A percentile compares a stretch with the other conserved stretches of the same genome.
Conservation (phyloP, 1,140 invertebrate genomes). For the Magallana gigas region DNA sequence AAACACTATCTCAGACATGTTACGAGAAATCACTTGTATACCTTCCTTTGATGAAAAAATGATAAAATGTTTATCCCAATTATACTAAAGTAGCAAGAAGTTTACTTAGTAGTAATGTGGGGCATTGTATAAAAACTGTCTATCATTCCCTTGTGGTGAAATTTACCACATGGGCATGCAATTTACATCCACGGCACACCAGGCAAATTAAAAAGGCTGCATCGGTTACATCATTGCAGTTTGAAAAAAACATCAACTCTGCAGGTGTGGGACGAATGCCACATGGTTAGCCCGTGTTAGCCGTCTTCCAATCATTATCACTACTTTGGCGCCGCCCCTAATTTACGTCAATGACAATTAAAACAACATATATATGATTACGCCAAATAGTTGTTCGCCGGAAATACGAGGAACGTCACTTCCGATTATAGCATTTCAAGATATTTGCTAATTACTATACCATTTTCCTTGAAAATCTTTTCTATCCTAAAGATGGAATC, state of each 20-base stretch:
- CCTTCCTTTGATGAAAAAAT: no score
- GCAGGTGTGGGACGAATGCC: slow-evolving; percentile 31
- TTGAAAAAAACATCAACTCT: slow-evolving; percentile 32
- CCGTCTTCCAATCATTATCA: not conserved
- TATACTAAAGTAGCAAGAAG: no score
- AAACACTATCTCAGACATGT: no score
- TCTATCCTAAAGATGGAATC: no score
- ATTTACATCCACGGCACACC: slow-evolving; percentile 25
- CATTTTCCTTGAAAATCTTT: no score
- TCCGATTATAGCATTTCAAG: not conserved
- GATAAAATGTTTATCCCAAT: no score
- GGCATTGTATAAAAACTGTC: slow-evolving; percentile 36
- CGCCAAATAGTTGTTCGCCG: slow-evolving; percentile 25
- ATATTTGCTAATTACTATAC: no score
- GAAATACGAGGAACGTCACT: slow-evolving; percentile 17
- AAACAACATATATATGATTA: slow-evolving; percentile 35
- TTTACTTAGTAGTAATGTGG: not conserved
- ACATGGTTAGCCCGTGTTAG: slow-evolving; percentile 18
- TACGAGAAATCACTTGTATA: no score
- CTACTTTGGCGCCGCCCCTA: slow-evolving; percentile 7
- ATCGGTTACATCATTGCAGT: slow-evolving; percentile 35
- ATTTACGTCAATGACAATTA: slow-evolving; percentile 36
- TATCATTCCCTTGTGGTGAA: slow-evolving; percentile 8
- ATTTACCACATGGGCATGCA: slow-evolving; percentile 29
- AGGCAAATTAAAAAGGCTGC: slow-evolving; percentile 23